Evolutionary conservation across 2,113 vertebrate species (phyloP), one percentile per base, ranked within the genome.

Genomic region (Albula glossodonta): DNA sequence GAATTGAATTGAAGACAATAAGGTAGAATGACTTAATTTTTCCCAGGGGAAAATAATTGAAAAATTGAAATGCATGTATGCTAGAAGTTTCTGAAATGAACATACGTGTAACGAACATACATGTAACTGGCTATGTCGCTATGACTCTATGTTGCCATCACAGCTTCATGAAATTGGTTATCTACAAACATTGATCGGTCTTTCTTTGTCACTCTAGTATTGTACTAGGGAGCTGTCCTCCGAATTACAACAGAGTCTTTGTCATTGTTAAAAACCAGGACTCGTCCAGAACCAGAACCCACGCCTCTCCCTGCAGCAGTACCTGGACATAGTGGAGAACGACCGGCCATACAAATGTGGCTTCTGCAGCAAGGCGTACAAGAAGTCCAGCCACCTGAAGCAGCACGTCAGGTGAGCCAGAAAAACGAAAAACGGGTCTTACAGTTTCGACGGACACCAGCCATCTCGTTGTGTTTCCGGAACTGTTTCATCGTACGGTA

Each of bases 321-420:
- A 98, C 91, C 96, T 95, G 95, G 97, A 96, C 93, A 94, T 95
- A 93, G 95, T 96, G 92, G 97, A 97, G 90, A 97, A 91, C 80
- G 98, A 99, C 78, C 96, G 98, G 88, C 98, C 98, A 0, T 99
- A 99, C 91, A 99, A 99, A 90, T 99, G 98, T 90, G 97, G 95
- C 87, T 99, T 94, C 92, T 99, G 98, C 91, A 98, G 93, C 89
- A 97, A 98, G 88, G 97, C 98, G 7, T 99, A 99, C 93, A 99
- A 99, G 93, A 99, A 99, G 81, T 99, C 98, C 49, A 99, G 98
- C 90, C 98, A 99, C 91, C 96, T 99, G 81, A 99, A 99, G 87
- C 98, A 99, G 63, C 98, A 99, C 83, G 96, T 99, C 94, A 97
- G 98, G 98, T 99, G 94, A 94, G 87, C 85, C 31, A 66, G 86